Evolutionary conservation across 2,113 vertebrate genomes (phyloP), one percentile per base, ranked within the genome.

Genomic region (Oenanthe oenanthe): DNA sequence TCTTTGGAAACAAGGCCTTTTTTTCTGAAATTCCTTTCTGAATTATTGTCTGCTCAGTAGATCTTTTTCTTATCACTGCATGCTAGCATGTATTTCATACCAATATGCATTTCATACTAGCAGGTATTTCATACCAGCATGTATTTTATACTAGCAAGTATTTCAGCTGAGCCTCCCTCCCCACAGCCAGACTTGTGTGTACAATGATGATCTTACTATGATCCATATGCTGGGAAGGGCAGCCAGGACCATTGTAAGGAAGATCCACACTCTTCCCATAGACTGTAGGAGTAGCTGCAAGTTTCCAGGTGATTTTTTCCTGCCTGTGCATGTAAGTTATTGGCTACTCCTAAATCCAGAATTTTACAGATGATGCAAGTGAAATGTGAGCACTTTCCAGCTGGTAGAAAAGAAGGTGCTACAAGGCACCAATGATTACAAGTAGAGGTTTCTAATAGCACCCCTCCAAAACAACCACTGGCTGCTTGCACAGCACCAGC

Each of bases 11-110:
- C 1, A 22, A 1, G 2, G 32, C 57, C 16, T 54, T 67, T 34
- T 75, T 89, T 78, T 34, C 32, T 8, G 3, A 72, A 81, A 85
- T 47, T 68, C 20, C 20, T 84, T 75, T 89, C 54, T 45, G 29
- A 78, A 53, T 65, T 47, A 13, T 17, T 65, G 17, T 32, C 57
- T 75, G 56, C 10, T 89, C n/a, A 45, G 28, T 17, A 71, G 21
- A 56, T 45, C 40, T 53, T 43, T 68, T n/a, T 51, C 40, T 66
- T 56, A 63, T 11, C 21, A 12, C 8, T 0, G 1, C 0, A 0
- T n/a, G 4, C 26, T 71, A 38, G 34, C 13, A 19, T 5, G 5
- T 12, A 32, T 77, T 89, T 75, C 57, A 75, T 14, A 14, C 15
- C 2, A 36, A n/a, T n/a, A 32, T 5, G 12, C 19, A 34, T 77